Conservation (phyloP, 2,888 invertebrate species). For the Timandra comae region DNA sequence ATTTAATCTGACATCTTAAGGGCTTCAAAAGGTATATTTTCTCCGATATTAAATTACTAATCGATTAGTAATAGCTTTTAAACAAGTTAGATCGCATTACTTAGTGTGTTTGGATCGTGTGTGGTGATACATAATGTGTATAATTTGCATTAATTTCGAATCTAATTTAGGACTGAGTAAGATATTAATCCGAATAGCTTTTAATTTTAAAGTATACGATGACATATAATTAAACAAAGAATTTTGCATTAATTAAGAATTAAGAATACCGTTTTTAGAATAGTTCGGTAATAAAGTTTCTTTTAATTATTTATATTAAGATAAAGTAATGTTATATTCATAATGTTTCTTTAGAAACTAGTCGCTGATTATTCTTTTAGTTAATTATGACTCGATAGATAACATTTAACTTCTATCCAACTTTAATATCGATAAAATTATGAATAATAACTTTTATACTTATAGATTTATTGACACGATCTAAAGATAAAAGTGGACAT, state of each 20-base stretch:
- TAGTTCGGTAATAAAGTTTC: too few species aligned
- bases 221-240: too few species aligned
- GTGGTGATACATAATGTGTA: slow-evolving; percentile 50
- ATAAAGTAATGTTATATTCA: too few species aligned
- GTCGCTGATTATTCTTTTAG: too few species aligned
- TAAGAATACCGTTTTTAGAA: too few species aligned
- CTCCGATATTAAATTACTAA: slow-evolving; percentile 58
- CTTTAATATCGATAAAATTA: too few species aligned
- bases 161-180: slow-evolving; percentile 55
- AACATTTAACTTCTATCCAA: too few species aligned
- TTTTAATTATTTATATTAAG: too few species aligned
- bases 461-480: neutral
- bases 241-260: too few species aligned
- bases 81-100: slow-evolving; percentile 49
- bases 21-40: slow-evolving; percentile 34
- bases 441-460: too few species aligned
- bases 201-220: slow-evolving; percentile 1
- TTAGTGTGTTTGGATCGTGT: slow-evolving; percentile 54
- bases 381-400: too few species aligned
- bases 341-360: too few species aligned
- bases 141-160: slow-evolving; percentile 61
- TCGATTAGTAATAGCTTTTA: slow-evolving; percentile 52
- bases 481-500: neutral
- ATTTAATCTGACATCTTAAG: slow-evolving; percentile 28
- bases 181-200: slow-evolving; percentile 55